These are phyloP conservation scores for Microcebus tavaratra DNA, from an alignment of 2,113 vertebrate genomes.

Conservation along the genomic window DNA sequence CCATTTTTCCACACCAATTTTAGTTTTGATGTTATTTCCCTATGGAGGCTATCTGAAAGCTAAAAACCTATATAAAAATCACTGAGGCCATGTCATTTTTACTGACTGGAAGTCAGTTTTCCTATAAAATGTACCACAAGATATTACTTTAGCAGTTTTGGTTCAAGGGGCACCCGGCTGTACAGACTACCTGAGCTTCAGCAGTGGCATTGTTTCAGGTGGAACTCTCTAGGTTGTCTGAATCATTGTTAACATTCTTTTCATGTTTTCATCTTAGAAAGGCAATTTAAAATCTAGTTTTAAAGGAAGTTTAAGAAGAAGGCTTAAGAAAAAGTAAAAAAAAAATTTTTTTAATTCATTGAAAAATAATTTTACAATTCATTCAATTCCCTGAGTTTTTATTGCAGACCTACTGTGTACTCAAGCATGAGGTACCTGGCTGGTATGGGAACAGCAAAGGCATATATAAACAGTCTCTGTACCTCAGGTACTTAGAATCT, in stretches of 20 bases:
- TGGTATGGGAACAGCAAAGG: background rate
- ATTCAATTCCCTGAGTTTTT: conserved; percentile 5
- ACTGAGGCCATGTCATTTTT: conserved; percentile 66
- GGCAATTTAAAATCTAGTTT: conserved; percentile 10
- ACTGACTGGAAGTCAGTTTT: conserved; percentile 55
- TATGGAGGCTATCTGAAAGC: conserved; percentile 68
- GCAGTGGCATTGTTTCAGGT: background rate
- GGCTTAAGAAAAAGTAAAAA: background rate
- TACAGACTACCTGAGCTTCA: background rate
- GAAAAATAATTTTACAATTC: conserved; percentile 19
- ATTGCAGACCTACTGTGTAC: background rate
- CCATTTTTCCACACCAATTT: conserved; percentile 72
- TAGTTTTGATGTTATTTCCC: conserved; percentile 74
- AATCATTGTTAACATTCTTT: conserved; percentile 36
- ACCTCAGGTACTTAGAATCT: background rate
- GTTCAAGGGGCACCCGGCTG: background rate
- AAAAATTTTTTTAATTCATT: background rate
- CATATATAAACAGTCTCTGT: background rate
- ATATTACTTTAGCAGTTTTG: conserved; percentile 14
- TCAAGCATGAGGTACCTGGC: background rate
- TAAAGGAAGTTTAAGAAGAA: conserved; percentile 31
- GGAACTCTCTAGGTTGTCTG: background rate
- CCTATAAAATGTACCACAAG: conserved; percentile 42
- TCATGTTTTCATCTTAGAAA: background rate
- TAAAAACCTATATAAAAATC: conserved; percentile 74